Evolutionary conservation across 2,888 invertebrate genomes (phyloP).

Genomic region (Serripes groenlandicus): DNA sequence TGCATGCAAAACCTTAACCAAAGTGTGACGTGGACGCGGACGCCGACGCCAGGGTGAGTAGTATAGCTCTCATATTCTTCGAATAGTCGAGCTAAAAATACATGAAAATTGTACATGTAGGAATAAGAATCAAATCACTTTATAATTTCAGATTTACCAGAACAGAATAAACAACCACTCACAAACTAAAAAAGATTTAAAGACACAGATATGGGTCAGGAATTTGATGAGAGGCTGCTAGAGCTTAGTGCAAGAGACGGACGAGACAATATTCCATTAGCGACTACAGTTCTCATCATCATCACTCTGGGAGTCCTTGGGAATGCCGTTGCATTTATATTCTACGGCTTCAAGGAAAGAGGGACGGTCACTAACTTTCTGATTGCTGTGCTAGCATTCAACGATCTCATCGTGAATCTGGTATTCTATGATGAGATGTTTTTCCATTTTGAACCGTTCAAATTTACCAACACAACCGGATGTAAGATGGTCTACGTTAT

Average conservation of each 20-base stretch:
- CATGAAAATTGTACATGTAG: too few species aligned
- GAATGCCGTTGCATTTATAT: background rate
- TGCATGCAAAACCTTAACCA: too few species aligned
- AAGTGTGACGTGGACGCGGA: too few species aligned
- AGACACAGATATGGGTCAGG: background rate
- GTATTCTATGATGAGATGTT: slow-evolving; percentile 21
- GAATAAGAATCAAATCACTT: too few species aligned
- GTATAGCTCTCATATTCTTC: too few species aligned
- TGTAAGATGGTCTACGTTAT: slow-evolving; percentile 10
- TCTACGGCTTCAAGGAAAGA: slow-evolving; percentile 18
- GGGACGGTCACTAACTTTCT: slow-evolving; percentile 10
- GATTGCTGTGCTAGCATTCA: slow-evolving; percentile 9
- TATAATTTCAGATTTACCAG: too few species aligned
- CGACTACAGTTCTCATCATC: background rate
- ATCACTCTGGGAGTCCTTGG: slow-evolving; percentile 12
- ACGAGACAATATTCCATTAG: slow-evolving; percentile 3
- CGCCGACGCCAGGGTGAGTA: too few species aligned
- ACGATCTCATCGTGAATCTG: slow-evolving; percentile 5
- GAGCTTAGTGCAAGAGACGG: slow-evolving; percentile 15
- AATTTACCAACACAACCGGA: slow-evolving; percentile 2
- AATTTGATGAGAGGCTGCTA: slow-evolving; percentile 4
- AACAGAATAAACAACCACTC: too few species aligned
- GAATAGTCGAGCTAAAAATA: too few species aligned
- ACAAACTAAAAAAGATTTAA: too few species aligned
- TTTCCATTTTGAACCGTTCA: slow-evolving; percentile 9